These are phyloP conservation scores for Drosophila emarginata DNA, from an alignment of 2,888 invertebrate species.

Conservation along the genomic window DNA sequence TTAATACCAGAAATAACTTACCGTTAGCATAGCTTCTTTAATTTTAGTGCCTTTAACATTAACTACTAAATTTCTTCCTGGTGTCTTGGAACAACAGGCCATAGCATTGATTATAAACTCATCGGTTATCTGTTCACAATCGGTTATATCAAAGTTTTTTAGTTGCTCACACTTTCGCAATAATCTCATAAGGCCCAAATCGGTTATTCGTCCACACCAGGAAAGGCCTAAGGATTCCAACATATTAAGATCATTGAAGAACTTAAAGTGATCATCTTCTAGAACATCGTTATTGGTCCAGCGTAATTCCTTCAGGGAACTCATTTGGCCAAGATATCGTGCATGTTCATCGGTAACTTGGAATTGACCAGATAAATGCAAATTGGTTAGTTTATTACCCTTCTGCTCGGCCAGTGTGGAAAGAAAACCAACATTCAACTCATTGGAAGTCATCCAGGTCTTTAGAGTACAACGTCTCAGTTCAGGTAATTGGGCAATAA, in stretches of 20 bases:
- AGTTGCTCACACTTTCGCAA: constrained; percentile 49
- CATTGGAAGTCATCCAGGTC: constrained; percentile 63
- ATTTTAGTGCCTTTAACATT: constrained; percentile 51
- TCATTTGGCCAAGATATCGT: constrained; percentile 51
- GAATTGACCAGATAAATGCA: constrained; percentile 61
- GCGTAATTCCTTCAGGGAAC: constrained; percentile 47
- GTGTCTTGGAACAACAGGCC: constrained; percentile 32
- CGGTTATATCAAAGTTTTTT: constrained; percentile 42
- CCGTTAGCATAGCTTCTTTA: constrained; percentile 31
- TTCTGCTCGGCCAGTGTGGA: constrained; percentile 42
- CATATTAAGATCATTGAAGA: constrained; percentile 49
- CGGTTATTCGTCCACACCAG: constrained; percentile 51
- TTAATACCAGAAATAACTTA: constrained; percentile 17
- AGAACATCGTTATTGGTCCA: constrained; percentile 56
- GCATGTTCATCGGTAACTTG: constrained; percentile 57
- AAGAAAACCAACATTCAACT: constrained; percentile 59
- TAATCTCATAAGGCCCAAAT: constrained; percentile 50
- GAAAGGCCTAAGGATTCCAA: constrained; percentile 37
- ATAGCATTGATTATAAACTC: constrained; percentile 57
- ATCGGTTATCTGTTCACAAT: constrained; percentile 54
- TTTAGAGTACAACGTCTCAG: constrained; percentile 58
- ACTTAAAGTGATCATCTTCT: constrained; percentile 60
- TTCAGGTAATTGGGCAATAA: constrained; percentile 56
- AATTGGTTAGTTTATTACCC: constrained; percentile 45
- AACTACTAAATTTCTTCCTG: constrained; percentile 31